Evolutionary conservation across 2,797 vertebrate species (phyloP), one percentile per base, ranked within the genome.

Genomic region (Propithecus perrieri): DNA sequence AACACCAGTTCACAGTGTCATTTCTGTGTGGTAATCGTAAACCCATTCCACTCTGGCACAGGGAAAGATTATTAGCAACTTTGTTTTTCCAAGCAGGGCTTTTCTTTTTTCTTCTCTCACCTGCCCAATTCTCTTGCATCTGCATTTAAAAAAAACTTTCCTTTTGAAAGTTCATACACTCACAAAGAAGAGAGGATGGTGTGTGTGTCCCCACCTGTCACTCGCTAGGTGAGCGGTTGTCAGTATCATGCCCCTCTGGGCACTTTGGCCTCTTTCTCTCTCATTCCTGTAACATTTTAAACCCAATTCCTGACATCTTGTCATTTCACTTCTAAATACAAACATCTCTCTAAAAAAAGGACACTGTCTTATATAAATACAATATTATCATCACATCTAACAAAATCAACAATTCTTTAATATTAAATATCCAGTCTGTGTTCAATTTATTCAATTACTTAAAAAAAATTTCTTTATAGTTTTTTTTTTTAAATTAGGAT

Each of bases 251-350:
- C 9, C 74, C 48, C 41, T 72, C 28, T 26, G 53, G 59, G 22
- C 11, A 57, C 12, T 69, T 85, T 35, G 61, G 30, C 20, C 28
- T 63, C 11, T 53, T 24, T 63, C n/a, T 41, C n/a, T 41, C 38
- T 91, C 22, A 28, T 46, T 46, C 50, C 92, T 65, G 2, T 30
- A 80, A 71, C 71, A 76, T 81, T 85, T 94, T 81, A 88, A 91
- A 76, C 80, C 74, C 57, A 67, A 75, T 88, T 85, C 53, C 28
- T 91, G 4, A 94, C 72, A 81, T 81, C 18, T 14, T 50, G n/a
- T 85, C 61, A 69, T 85, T 63, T 81, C n/a, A 89, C 38, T 91
- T 96, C 50, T 89, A 80, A 75, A 80, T 38, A 69, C 13, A 57
- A 85, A 93, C 13, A 24, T 28, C 43, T 48, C 41, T 67, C 50